A percentile compares a stretch with the other conserved stretches of the same genome.
These are phyloP conservation scores for Diarsia rubi DNA, from an alignment of 2,888 invertebrate species.

Conservation along the genomic window DNA sequence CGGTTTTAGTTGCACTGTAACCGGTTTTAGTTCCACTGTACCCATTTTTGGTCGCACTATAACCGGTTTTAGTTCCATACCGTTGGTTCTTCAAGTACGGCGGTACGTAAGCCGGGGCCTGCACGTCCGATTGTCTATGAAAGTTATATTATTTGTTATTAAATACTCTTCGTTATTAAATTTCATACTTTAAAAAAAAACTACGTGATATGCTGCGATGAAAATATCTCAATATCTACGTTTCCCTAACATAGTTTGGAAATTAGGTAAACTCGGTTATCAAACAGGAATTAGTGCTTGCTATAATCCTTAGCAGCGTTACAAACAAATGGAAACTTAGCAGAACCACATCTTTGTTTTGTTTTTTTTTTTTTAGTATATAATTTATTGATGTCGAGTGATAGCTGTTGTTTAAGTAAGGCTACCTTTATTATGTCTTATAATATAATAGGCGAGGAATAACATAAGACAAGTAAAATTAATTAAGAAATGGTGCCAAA, in stretches of 20 bases:
- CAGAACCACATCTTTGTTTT: not conserved
- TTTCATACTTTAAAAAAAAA: too few relatives aligned
- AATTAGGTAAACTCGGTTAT: not conserved
- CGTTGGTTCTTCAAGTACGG: constrained; percentile 75
- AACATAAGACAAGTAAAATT: not conserved
- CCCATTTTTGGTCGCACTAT: constrained; percentile 65
- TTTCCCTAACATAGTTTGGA: not conserved
- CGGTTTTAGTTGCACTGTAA: constrained; percentile 46
- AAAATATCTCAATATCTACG: not conserved
- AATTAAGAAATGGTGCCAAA: not conserved
- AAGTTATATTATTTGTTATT: not conserved
- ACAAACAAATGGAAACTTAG: not conserved
- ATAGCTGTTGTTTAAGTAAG: not conserved
- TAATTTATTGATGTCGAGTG: not conserved
- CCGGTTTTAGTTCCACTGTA: constrained; percentile 70
- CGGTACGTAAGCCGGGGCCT: constrained; percentile 83
- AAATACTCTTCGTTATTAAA: too few relatives aligned
- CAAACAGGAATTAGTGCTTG: not conserved
- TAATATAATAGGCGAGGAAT: not conserved
- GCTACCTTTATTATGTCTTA: not conserved
- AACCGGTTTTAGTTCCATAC: constrained; percentile 69
- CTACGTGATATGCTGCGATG: too few relatives aligned
- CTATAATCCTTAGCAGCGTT: not conserved
- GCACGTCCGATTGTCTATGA: constrained; percentile 85
- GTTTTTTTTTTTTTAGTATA: not conserved